Base-by-base conservation (phyloP, 2,113 vertebrate genomes). In the Sebastes fasciatus region DNA sequence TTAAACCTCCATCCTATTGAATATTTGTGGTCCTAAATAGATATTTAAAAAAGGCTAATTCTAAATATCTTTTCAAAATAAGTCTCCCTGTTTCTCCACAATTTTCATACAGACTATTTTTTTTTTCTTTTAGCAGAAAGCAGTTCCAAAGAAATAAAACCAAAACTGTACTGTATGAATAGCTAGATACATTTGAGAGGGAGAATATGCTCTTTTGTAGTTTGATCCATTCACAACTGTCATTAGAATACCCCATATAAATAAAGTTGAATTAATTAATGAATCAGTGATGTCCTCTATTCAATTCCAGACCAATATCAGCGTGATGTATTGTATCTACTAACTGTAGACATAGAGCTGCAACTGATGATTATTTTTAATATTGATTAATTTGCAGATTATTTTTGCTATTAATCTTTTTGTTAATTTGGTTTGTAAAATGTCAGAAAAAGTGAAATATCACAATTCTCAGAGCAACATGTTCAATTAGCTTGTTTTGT, bases 401-500 rank as follows among this genome's bases (percentile, higher is more conserved):
- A 40, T 54, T 19, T 40, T 54, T 54, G 13, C 2, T 17, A 4
- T n/a, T 70, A 54, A 55, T 42, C 23, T 26, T 26, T 26, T 26
- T 26, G 23, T 26, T 26, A 12, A 8, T 42, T 55, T 70, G 34
- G 4, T 55, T 9, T 23, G 6, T 57, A 43, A 12, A 43, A 55
- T 43, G 7, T 46, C 42, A 65, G 2, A 26, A 26, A 26, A 64
- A n/a, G 21, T 26, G 3, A 49, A 67, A 26, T 5, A 34, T 69
- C 21, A 54, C 8, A 12, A 8, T 51, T 7, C 10, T 52, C 4
- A 11, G 14, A 69, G 49, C 65, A 4, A 52, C 48, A 16, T 57
- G 40, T 71, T 57, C n/a, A 71, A 6, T 23, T 23, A 17, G n/a
- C 21, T 58, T 72, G n/a, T 73, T 60, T 60, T 23, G 54, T 55